Base-by-base conservation (phyloP, 2,113 vertebrate genomes). In the Bostrychus sinensis region DNA sequence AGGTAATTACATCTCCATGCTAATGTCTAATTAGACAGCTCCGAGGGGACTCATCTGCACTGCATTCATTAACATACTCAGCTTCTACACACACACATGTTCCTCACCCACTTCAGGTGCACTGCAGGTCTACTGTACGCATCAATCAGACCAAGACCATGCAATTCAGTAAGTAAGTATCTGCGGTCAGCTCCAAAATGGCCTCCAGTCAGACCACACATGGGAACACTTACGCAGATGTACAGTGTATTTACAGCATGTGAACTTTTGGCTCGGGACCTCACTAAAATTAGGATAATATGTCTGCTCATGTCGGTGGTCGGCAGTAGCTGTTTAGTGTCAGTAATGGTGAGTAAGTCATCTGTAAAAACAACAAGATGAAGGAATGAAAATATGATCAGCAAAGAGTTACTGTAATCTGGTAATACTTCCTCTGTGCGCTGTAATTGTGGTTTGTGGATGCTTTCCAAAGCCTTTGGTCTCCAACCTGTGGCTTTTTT, bases 21-120 rank as follows among this genome's bases (percentile, higher is more conserved):
- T 88, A 85, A 88, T 88, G 81, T 86, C 88, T 90, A 86, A 88
- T 90, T 88, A 88, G 85, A 78, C 76, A 64, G 74, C 83, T 84
- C 86, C 70, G 56, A 76, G 74, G 86, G 83, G 85, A 74, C 78
- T 87, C 86, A 76, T 88, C 85, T 81, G 67, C 71, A 69, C 82
- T 32, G 65, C 80, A 78, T 82, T 88, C 78, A 87, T 90, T 87
- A 87, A 83, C 81, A 67, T 66, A 77, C 81, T 78, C 81, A 81
- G 77, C 75, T 78, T 70, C 22, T 55, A 4, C 38, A 9, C 48
- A 55, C 39, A 41, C 53, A 23, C 25, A 25, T 30, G 25, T 56
- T 30, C 39, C 64, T 61, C 30, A 54, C 28, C 23, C 55, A 64
- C 20, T 14, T 48, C 45, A 48, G 45, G 45, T 48, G 45, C 12